phyloP scores from a whole-genome alignment of 1,140 invertebrate genomes.

The Eueides isabella region DNA sequence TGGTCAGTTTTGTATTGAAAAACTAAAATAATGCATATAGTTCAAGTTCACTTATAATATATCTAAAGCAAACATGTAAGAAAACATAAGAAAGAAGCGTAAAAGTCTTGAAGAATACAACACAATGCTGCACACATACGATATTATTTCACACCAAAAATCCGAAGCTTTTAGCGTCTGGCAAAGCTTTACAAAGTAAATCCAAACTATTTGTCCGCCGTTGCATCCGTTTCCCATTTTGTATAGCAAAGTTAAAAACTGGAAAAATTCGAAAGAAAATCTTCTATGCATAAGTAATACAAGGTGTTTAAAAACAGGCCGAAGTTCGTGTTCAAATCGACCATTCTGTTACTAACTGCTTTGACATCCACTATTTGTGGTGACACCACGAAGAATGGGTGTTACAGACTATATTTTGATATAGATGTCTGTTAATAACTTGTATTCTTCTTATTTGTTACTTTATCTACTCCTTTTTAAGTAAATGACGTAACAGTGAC shows the following conservation, averaged over 20 bases:
- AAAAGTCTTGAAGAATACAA: constrained; percentile 4
- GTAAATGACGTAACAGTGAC: no score
- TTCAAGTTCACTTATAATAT: no score
- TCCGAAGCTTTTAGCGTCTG: constrained; percentile 44
- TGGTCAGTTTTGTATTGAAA: no score
- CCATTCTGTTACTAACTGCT: constrained; percentile 52
- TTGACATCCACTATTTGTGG: constrained; percentile 43
- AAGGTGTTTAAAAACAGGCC: constrained; percentile 46
- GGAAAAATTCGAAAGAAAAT: constrained; percentile 44
- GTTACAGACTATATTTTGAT: background rate
- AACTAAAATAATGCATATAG: no score
- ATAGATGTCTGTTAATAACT: background rate
- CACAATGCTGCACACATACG: constrained; percentile 10
- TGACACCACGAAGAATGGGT: constrained; percentile 12
- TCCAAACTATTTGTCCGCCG: constrained; percentile 36
- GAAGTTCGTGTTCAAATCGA: constrained; percentile 51
- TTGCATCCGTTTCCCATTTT: constrained; percentile 38
- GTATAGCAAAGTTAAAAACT: constrained; percentile 40
- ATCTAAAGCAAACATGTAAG: background rate
- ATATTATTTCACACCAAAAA: constrained; percentile 18
- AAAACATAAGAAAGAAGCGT: background rate
- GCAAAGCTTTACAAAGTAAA: constrained; percentile 30
- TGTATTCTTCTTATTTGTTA: background rate
- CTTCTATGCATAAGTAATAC: constrained; percentile 54
- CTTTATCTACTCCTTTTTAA: no score